These are phyloP conservation scores for Anas bahamensis DNA, from an alignment of 2,797 vertebrate species.

Conservation along the genomic window DNA sequence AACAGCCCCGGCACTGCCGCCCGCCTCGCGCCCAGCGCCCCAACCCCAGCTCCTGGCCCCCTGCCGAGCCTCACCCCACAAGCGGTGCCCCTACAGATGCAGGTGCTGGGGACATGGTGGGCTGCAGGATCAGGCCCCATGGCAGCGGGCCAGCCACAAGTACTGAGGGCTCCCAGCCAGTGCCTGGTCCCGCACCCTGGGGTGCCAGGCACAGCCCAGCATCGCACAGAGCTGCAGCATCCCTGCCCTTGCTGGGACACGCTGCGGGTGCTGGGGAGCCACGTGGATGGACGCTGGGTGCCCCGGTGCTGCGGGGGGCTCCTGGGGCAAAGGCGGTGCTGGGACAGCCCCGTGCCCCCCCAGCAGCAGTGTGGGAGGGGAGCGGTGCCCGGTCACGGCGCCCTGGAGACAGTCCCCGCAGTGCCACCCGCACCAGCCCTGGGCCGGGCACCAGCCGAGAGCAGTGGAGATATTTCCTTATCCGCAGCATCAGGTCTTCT, in stretches of 20 bases:
- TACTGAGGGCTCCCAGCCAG: neutral
- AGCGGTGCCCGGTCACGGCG: rapidly evolving
- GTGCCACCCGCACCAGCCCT: neutral
- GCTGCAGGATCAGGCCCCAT: neutral
- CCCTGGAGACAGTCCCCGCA: neutral
- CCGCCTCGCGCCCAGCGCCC: neutral
- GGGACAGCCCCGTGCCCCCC: neutral
- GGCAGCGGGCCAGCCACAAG: neutral
- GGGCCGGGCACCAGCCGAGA: neutral
- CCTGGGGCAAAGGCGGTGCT: neutral
- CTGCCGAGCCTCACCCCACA: neutral
- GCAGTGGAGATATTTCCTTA: conserved; percentile 32
- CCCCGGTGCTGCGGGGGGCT: neutral
- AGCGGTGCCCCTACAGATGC: neutral
- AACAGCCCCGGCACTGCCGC: neutral
- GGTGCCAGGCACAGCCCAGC: neutral
- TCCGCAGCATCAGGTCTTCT: conserved; percentile 62
- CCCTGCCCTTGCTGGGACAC: neutral
- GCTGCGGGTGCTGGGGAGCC: neutral
- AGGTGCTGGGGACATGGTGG: neutral
- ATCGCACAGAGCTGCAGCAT: neutral
- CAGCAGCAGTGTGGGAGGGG: neutral
- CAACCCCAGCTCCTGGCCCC: neutral
- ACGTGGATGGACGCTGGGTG: neutral
- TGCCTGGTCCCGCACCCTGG: neutral